Percentiles rank a stretch among this genome's conserved stretches.
Evolutionary conservation across 2,888 invertebrate species (phyloP).

Genomic region (Ommatoiulus sabulosus): DNA sequence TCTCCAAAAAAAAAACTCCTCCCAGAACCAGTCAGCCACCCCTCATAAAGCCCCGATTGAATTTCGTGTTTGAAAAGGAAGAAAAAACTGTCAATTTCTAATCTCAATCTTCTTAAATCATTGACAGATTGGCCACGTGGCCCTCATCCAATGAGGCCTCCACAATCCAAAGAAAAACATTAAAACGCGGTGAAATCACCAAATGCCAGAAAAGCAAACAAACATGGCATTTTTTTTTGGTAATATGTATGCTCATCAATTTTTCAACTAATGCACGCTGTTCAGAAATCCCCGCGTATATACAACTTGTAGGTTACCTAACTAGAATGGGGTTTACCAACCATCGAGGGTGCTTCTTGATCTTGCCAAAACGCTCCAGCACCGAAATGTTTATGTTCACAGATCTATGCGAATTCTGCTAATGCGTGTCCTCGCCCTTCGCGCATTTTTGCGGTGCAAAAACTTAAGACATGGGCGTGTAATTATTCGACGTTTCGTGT

Average conservation of each 20-base stretch:
- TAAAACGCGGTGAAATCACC: too few species aligned
- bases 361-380: not conserved
- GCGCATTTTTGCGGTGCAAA: conserved; percentile 18
- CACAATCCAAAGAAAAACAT: not conserved
- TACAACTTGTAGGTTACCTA: too few species aligned
- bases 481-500: conserved; percentile 29
- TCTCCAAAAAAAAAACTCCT: not conserved
- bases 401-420: not conserved
- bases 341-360: not conserved
- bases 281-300: too few species aligned
- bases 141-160: not conserved
- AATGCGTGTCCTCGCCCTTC: not conserved
- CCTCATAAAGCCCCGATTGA: conserved; percentile 25
- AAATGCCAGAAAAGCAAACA: too few species aligned
- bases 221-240: too few species aligned
- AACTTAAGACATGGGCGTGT: not conserved
- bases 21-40: not conserved
- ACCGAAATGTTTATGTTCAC: not conserved
- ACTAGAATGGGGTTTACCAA: too few species aligned
- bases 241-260: too few species aligned
- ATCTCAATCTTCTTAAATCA: not conserved
- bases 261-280: not conserved
- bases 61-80: conserved; percentile 4
- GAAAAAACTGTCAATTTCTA: conserved; percentile 10
- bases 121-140: conserved; percentile 39